phyloP scores from a whole-genome alignment of 1,140 invertebrate genomes.

The Tenebrio molitor region DNA sequence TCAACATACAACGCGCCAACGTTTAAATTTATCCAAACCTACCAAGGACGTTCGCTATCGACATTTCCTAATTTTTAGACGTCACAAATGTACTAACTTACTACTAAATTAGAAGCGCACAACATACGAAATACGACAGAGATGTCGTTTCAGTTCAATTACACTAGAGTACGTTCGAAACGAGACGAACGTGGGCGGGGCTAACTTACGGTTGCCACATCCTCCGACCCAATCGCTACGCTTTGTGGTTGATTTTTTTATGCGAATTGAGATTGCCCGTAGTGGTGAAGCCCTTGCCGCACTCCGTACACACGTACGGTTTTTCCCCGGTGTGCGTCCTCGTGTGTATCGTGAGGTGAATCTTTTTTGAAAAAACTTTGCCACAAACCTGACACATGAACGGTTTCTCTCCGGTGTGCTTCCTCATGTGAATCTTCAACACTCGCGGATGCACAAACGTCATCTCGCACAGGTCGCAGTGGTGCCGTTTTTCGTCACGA shows the following conservation, averaged over 20 bases:
- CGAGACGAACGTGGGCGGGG: too few relatives aligned
- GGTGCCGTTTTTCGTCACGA: conserved; percentile 68
- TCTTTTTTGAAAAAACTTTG: conserved; percentile 69
- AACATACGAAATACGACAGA: too few relatives aligned
- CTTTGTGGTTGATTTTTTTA: conserved; percentile 71
- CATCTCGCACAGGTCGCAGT: conserved; percentile 68
- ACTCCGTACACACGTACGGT: conserved; percentile 72
- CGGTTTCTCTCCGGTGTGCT: conserved; percentile 48
- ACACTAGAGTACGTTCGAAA: too few relatives aligned
- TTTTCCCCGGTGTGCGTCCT: conserved; percentile 68
- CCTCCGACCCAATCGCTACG: too few relatives aligned
- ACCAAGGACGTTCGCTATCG: too few relatives aligned
- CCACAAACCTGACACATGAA: conserved; percentile 67
- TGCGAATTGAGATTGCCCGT: conserved; percentile 66
- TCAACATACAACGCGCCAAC: too few relatives aligned
- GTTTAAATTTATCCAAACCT: too few relatives aligned
- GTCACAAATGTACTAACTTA: too few relatives aligned
- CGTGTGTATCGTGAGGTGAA: conserved; percentile 72
- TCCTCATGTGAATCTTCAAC: conserved; percentile 39
- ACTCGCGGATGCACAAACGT: conserved; percentile 64
- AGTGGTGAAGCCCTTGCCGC: conserved; percentile 65
- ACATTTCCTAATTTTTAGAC: too few relatives aligned
- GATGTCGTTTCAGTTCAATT: too few relatives aligned
- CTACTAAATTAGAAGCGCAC: too few relatives aligned
- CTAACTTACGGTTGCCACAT: too few relatives aligned